Evolutionary conservation across 2,113 vertebrate species (phyloP), one percentile per base, ranked within the genome.

Genomic region (Cichladusa arquata): DNA sequence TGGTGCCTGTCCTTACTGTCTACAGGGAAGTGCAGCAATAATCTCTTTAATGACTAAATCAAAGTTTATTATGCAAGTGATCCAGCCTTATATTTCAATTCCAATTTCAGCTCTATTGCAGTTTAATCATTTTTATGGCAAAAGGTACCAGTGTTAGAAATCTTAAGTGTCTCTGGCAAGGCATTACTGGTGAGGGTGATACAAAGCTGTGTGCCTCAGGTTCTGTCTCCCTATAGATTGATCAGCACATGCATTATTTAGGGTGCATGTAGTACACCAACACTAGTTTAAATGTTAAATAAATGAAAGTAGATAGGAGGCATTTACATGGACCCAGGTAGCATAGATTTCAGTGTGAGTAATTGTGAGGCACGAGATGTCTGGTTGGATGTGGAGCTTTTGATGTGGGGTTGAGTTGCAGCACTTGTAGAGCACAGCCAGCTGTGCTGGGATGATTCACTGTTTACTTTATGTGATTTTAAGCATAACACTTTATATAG

Each of bases 121-220:
- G 71, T 94, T 92, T 87, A 83, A 96, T 94, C 25, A 61, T 89
- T 95, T 97, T 97, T 97, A 97, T 84, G 77, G 76, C 82, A 95
- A 93, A 81, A 87, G 38, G 51, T 88, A 78, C 29, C 54, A 87
- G 48, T 12, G 11, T 50, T 56, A 91, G 91, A 94, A 96, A 89
- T 91, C 76, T 81, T 79, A 44, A 61, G 28, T 73, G 40, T 89
- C 48, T 48, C 62, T 65, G 67, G 58, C 48, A 53, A 84, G 79
- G 38, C 36, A 22, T 54, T 93, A 25, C 51, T 88, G 34, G 53
- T 86, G 83, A 54, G 44, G 13, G 42, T 60, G 45, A 57, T 42
- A 70, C 54, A 65, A 70, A 93, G 42, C 40, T 74, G 12, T 77
- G 40, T 25, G 14, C 34, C 14, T 91, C 84, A 62, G 34, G 45